Evolutionary conservation across 2,797 vertebrate genomes (phyloP).

Genomic region (Psittacula derbiana): DNA sequence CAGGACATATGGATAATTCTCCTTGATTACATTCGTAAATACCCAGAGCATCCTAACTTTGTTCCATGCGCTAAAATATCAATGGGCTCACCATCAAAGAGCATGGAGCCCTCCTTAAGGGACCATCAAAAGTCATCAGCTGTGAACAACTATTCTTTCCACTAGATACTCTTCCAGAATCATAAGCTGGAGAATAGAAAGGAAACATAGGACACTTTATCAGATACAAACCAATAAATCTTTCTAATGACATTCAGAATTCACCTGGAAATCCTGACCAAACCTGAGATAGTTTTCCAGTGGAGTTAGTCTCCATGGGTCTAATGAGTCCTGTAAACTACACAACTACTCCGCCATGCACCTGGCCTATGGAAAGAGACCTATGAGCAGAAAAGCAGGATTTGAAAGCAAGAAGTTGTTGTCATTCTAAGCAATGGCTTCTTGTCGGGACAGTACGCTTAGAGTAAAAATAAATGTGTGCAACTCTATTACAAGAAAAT

Average conservation of each 20-base stretch:
- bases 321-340: neutral
- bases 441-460: neutral
- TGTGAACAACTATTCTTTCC: neutral
- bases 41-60: neutral
- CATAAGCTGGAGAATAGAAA: neutral
- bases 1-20: neutral
- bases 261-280: neutral
- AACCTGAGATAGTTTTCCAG: neutral
- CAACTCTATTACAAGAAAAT: neutral
- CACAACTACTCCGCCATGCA: neutral
- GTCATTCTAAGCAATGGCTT: neutral
- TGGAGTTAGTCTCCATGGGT: neutral
- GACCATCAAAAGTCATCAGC: neutral
- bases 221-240: neutral
- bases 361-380: rapidly evolving
- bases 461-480: neutral
- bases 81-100: neutral
- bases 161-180: neutral
- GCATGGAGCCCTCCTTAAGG: neutral
- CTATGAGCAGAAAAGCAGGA: neutral
- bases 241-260: neutral
- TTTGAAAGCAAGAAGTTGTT: neutral
- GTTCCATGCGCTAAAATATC: neutral
- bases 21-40: neutral
- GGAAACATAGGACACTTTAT: neutral